Percentiles rank a stretch among this genome's conserved stretches.
Conservation (phyloP, 1,140 invertebrate genomes). For the Lucilia sericata region DNA sequence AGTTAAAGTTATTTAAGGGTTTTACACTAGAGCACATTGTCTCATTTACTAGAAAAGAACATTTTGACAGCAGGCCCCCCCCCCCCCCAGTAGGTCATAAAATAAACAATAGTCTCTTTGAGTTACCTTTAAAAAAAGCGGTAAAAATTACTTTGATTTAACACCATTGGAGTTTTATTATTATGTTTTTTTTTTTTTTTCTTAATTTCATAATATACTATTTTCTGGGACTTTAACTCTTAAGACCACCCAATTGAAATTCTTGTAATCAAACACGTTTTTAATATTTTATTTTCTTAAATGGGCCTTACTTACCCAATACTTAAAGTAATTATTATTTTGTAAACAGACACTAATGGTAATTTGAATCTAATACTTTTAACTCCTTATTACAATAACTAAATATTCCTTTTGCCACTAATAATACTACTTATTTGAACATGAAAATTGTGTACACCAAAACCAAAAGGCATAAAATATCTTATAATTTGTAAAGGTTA, state of each 20-base stretch:
- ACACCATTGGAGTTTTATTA: neutral
- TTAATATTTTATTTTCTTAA: neutral
- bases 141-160: conserved; percentile 19
- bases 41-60: conserved; percentile 19
- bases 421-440: neutral
- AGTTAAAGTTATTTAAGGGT: neutral
- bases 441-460: neutral
- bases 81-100: conserved; percentile 3
- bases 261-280: neutral
- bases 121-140: too few species aligned
- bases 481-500: neutral
- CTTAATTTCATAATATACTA: neutral
- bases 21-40: neutral
- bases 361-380: neutral
- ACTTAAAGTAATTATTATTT: conserved; percentile 30
- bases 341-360: conserved; percentile 3
- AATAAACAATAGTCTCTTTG: neutral
- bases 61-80: conserved; percentile 1
- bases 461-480: neutral
- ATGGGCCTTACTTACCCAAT: neutral
- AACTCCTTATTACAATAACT: neutral
- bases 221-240: neutral
- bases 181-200: too few species aligned
- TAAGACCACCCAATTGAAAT: conserved; percentile 27
- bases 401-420: too few species aligned